Evolutionary conservation across 2,888 invertebrate species (phyloP).

Genomic region (Poecilobothrus nobilitatus): DNA sequence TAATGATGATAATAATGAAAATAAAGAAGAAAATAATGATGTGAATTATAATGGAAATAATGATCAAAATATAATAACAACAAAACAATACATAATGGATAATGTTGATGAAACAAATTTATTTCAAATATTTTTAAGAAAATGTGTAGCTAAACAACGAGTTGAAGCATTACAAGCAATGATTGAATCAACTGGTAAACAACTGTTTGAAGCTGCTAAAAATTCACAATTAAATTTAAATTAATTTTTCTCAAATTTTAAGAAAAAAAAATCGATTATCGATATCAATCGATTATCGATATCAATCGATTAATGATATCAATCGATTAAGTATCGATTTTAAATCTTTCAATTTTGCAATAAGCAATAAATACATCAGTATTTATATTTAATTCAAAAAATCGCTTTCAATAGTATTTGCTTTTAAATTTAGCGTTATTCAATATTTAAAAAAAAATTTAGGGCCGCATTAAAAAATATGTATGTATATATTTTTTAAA

Average conservation of each 20-base stretch:
- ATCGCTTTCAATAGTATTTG: too few relatives aligned
- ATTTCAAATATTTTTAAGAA: conserved; percentile 39
- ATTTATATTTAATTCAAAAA: too few relatives aligned
- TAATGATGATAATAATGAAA: not conserved
- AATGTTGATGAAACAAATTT: conserved; percentile 42
- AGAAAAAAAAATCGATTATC: too few relatives aligned
- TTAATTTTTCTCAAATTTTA: not conserved
- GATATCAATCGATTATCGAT: too few relatives aligned
- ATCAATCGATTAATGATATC: too few relatives aligned
- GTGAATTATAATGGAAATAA: not conserved
- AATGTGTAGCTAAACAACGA: conserved; percentile 50
- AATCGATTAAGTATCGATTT: too few relatives aligned
- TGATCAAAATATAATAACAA: conserved; percentile 12
- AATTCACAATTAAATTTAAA: conserved; percentile 41
- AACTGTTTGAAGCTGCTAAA: conserved; percentile 45
- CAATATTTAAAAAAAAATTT: too few relatives aligned
- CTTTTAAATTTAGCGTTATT: too few relatives aligned
- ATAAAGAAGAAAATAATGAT: not conserved
- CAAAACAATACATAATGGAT: conserved; percentile 33
- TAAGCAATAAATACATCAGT: too few relatives aligned
- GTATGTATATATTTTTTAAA: too few relatives aligned
- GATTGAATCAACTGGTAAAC: conserved; percentile 53
- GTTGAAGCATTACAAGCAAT: conserved; percentile 53
- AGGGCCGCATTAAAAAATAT: too few relatives aligned
- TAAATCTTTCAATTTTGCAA: too few relatives aligned